Percentiles rank a stretch among this genome's conserved stretches.
These are phyloP conservation scores for cattle (Bos taurus) DNA, from an alignment of 2,113 vertebrate species.

Conservation along the genomic window DNA sequence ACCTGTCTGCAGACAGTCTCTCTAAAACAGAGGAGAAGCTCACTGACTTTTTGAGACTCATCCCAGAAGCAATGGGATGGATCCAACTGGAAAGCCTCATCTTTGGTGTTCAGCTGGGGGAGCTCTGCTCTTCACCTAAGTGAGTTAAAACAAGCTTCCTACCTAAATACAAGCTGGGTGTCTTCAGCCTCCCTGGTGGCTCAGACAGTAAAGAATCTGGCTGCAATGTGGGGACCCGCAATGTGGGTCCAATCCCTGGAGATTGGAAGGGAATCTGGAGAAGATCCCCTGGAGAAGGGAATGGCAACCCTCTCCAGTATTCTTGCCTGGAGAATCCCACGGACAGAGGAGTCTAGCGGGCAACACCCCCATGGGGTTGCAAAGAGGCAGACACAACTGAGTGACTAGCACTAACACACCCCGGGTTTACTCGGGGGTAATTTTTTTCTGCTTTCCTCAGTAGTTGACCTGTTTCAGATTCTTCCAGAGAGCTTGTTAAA, in stretches of 20 bases:
- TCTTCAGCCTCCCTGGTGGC: neutral
- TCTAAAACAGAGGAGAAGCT: neutral
- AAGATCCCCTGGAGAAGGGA: neutral
- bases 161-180: neutral
- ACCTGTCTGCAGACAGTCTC: neutral
- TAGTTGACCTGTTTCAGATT: neutral
- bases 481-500: neutral
- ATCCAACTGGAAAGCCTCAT: neutral
- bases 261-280: too few species aligned
- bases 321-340: neutral
- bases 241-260: neutral
- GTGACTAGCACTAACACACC: neutral
- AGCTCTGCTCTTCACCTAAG: neutral
- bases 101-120: neutral
- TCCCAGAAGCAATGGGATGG: neutral
- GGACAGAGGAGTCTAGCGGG: neutral
- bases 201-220: neutral
- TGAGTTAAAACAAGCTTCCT: neutral
- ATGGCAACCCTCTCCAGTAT: neutral
- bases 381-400: neutral
- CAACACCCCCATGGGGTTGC: neutral
- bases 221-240: accelerated
- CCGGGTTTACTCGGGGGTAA: neutral
- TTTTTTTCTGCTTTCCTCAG: neutral
- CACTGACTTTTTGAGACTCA: neutral